phyloP scores from a whole-genome alignment of 92 coral and sea anemone species.

The Porites evermanni region DNA sequence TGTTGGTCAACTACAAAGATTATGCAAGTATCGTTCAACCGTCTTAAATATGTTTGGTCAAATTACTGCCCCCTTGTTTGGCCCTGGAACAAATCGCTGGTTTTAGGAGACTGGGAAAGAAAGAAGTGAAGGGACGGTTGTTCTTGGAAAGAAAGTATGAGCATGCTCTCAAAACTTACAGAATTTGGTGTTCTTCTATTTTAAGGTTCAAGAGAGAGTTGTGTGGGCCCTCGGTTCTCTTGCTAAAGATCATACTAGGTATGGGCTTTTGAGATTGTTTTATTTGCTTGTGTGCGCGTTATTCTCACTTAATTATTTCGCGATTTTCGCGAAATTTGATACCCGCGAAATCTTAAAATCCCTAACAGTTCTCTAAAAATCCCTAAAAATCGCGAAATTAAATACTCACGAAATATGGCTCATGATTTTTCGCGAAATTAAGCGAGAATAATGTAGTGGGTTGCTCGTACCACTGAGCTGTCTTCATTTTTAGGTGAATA shows the following conservation, averaged over 20 bases:
- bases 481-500: too few relatives aligned
- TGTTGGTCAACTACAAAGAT: too few relatives aligned
- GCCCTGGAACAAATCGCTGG: not conserved
- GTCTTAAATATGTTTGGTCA: not conserved
- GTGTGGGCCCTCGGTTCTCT: slow-evolving; percentile 91
- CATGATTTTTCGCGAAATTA: too few relatives aligned
- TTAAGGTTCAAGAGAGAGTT: slow-evolving; percentile 84
- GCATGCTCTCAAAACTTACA: not conserved
- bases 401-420: too few relatives aligned
- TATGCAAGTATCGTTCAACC: not conserved
- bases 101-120: not conserved
- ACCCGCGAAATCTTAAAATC: too few relatives aligned
- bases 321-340: too few relatives aligned
- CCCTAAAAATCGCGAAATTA: too few relatives aligned
- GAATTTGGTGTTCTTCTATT: not conserved
- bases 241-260: slow-evolving; percentile 82
- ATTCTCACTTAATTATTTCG: too few relatives aligned
- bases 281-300: not conserved
- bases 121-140: not conserved
- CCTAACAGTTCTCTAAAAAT: too few relatives aligned
- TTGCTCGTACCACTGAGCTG: too few relatives aligned
- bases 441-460: too few relatives aligned
- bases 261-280: not conserved
- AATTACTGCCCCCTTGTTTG: too few relatives aligned
- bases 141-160: not conserved